Percentiles rank a stretch among this genome's conserved stretches.
Evolutionary conservation across 2,888 invertebrate genomes (phyloP).

Genomic region (Trachelus troglodyta): DNA sequence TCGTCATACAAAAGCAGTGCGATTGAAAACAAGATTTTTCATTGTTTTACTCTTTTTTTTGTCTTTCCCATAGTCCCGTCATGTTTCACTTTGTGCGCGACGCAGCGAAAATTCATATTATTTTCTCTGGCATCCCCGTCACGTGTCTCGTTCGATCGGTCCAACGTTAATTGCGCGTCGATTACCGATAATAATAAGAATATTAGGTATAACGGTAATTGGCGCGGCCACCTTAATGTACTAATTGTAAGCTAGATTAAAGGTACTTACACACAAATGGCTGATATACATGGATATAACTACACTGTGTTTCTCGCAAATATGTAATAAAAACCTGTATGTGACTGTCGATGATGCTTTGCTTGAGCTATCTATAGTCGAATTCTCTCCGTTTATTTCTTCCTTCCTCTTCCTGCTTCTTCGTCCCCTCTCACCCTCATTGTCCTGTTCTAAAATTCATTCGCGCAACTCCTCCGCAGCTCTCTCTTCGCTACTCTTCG

Average conservation of each 20-base stretch:
- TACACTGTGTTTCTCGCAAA: conserved; percentile 55
- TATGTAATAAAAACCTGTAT: conserved; percentile 59
- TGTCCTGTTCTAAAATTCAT: background rate
- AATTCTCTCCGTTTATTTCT: conserved; percentile 38
- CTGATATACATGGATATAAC: conserved; percentile 64
- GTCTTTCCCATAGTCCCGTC: background rate
- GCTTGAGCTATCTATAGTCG: conserved; percentile 56
- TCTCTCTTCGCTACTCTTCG: background rate
- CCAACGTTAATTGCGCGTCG: conserved; percentile 33
- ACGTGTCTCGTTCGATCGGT: conserved; percentile 36
- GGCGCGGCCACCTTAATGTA: conserved; percentile 48
- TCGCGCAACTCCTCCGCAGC: background rate
- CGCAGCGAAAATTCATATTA: background rate
- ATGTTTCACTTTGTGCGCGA: background rate
- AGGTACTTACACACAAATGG: conserved; percentile 64
- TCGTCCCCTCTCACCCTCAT: conserved; percentile 24
- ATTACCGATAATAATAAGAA: conserved; percentile 28
- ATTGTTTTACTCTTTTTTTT: background rate
- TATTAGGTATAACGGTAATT: conserved; percentile 41
- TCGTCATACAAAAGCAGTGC: background rate
- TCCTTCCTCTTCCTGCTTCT: conserved; percentile 4
- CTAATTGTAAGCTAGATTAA: conserved; percentile 52
- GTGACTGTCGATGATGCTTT: conserved; percentile 57
- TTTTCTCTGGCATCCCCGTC: background rate
- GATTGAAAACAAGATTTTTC: background rate